Evolutionary conservation across 2,797 vertebrate species (phyloP), one percentile per base, ranked within the genome.

Genomic region (Rhinichthys osculus): DNA sequence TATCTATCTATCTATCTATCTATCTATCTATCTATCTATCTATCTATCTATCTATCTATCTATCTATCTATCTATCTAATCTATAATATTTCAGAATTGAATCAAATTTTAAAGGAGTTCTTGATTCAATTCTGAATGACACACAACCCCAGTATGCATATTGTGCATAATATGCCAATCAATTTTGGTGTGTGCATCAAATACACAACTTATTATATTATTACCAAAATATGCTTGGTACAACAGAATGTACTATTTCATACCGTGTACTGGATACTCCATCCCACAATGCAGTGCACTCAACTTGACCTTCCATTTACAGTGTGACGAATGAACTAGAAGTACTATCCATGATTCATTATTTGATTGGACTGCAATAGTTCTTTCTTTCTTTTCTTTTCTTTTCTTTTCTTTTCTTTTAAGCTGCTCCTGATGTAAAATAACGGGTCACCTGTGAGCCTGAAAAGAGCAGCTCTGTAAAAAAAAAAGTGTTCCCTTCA

Each of bases 371-470:
- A 47, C 44, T 10, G 33, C 30, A 66, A 50, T 17, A 50, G 7
- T 33, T 44, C 10, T 23, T 9, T 66, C 16, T 50, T 47, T 11
- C n/a, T 35, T 40, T 40, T 38, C 23, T 62, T n/a, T 78, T 19
- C 7, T 8, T 30, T 23, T 13, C 6, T 23, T 35, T 4, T n/a
- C 7, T n/a, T 30, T 33, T 17, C 23, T 30, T 64, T 42, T 6
- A 40, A 11, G 38, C 21, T 66, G 72, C 7, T 27, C 27, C 35
- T 85, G 78, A 88, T 89, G 83, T 42, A 67, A 82, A 86, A 84
- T 85, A 84, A 59, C 38, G 79, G 89, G 87, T 91, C 81, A 87
- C 71, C 87, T 84, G 40, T 86, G 78, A 77, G 83, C 78, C 66
- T 71, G 52, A 64, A 66, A 81, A 76, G 77, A 84, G 85, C 78